A percentile compares a stretch with the other conserved stretches of the same genome.
phyloP scores from a whole-genome alignment of 2,113 vertebrate species.

The Dascyllus trimaculatus region DNA sequence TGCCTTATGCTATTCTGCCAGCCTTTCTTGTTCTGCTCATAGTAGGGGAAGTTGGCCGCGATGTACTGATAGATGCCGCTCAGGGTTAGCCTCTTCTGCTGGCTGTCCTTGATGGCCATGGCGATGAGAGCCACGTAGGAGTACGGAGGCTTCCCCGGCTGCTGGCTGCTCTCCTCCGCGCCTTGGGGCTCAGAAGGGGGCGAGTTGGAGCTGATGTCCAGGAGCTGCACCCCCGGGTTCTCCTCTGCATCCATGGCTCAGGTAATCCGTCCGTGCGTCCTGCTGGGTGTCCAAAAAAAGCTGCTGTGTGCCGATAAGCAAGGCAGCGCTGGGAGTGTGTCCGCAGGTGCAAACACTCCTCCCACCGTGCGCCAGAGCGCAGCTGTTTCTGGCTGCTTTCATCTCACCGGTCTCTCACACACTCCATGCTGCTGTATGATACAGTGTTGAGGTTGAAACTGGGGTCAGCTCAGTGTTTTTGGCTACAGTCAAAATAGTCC shows the following conservation, averaged over 20 bases:
- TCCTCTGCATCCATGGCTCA: conserved; percentile 53
- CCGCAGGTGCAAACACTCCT: conserved; percentile 67
- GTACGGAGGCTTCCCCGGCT: conserved; percentile 83
- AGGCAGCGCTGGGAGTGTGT: neutral
- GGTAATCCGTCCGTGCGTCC: conserved; percentile 20
- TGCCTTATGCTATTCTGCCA: conserved; percentile 91
- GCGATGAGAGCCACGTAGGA: conserved; percentile 89
- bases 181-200: conserved; percentile 8
- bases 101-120: conserved; percentile 87
- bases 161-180: neutral
- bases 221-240: conserved; percentile 19
- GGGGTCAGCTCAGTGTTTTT: conserved; percentile 8
- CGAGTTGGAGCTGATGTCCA: conserved; percentile 61
- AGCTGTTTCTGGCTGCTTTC: conserved; percentile 28
- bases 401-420: conserved; percentile 54
- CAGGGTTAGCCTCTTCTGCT: conserved; percentile 82
- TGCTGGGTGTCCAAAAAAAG: neutral
- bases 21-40: conserved; percentile 81
- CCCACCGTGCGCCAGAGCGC: conserved; percentile 20
- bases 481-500: neutral
- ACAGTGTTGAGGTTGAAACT: conserved; percentile 40
- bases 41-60: conserved; percentile 86
- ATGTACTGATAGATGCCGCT: conserved; percentile 88
- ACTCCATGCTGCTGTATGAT: neutral
- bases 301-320: neutral